Percentiles rank a stretch among this genome's conserved stretches.
These are phyloP conservation scores for Gymnobelideus leadbeateri DNA, from an alignment of 2,113 vertebrate genomes.

Conservation along the genomic window DNA sequence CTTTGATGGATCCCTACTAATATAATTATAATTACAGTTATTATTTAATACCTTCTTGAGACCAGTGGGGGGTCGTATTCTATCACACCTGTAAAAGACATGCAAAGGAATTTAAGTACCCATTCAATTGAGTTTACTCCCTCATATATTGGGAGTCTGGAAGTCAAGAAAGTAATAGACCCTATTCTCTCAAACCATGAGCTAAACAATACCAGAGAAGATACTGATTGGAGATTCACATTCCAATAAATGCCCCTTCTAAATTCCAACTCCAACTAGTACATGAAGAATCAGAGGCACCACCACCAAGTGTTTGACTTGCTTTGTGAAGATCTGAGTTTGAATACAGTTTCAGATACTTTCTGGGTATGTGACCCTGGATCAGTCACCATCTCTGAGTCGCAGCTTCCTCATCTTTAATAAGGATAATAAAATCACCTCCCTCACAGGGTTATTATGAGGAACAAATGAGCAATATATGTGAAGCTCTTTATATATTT, in stretches of 20 bases:
- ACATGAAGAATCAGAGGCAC: not conserved
- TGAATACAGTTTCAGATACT: not conserved
- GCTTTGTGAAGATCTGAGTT: not conserved
- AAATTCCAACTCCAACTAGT: not conserved
- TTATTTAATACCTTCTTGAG: not conserved
- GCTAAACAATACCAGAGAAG: not conserved
- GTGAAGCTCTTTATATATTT: not conserved
- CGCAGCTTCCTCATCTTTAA: not conserved
- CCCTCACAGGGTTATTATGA: not conserved
- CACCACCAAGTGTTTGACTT: not conserved
- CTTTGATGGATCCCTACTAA: constrained; percentile 22
- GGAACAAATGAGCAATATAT: not conserved
- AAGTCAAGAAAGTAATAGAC: not conserved
- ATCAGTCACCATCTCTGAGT: not conserved
- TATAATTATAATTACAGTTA: constrained; percentile 3
- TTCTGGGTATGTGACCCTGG: not conserved
- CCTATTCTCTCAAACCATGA: not conserved
- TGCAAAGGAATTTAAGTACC: not conserved
- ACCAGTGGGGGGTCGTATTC: not conserved
- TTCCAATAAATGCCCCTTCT: not conserved
- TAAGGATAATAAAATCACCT: not conserved
- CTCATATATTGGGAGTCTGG: not conserved
- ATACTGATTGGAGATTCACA: not conserved
- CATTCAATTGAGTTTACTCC: not conserved
- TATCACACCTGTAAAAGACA: not conserved